A percentile compares a stretch with the other conserved stretches of the same genome.
Conservation (phyloP, 2,888 invertebrate genomes). For the Melanotus villosus region DNA sequence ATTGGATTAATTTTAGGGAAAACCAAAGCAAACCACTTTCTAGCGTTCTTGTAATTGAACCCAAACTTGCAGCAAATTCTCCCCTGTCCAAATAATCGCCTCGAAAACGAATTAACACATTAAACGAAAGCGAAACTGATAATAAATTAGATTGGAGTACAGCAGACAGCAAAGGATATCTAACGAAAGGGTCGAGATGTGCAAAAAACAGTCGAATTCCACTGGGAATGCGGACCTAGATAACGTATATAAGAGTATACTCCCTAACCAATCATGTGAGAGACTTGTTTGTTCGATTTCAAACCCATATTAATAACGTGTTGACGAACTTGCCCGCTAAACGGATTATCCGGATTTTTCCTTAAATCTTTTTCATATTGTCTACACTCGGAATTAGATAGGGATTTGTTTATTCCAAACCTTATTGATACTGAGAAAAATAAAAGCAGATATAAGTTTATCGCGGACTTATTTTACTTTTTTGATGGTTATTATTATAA, state of each 20-base stretch:
- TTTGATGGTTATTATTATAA: too few relatives aligned
- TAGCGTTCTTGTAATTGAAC: constrained; percentile 13
- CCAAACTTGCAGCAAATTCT: constrained; percentile 18
- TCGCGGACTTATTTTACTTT: too few relatives aligned
- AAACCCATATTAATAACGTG: constrained; percentile 28
- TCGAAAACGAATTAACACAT: constrained; percentile 37
- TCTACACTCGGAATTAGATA: background rate
- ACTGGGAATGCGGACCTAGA: constrained; percentile 21
- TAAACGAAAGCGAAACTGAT: constrained; percentile 36
- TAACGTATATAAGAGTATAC: constrained; percentile 10
- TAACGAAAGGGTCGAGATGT: constrained; percentile 32
- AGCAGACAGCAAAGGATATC: constrained; percentile 27
- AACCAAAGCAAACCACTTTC: constrained; percentile 3
- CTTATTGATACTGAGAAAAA: too few relatives aligned
- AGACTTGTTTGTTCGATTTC: constrained; percentile 22
- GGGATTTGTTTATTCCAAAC: too few relatives aligned
- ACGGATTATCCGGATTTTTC: constrained; percentile 25
- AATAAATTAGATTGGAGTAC: constrained; percentile 30
- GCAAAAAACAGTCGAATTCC: constrained; percentile 34
- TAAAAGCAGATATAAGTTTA: too few relatives aligned
- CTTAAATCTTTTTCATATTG: constrained; percentile 5
- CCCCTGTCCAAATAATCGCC: constrained; percentile 30
- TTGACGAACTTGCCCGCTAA: constrained; percentile 24
- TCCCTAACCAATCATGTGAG: constrained; percentile 32
- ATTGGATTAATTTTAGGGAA: constrained; percentile 15